Percentiles rank a stretch among this genome's conserved stretches.
Evolutionary conservation across 1,140 invertebrate species (phyloP).

Genomic region (Nylanderia fulva): DNA sequence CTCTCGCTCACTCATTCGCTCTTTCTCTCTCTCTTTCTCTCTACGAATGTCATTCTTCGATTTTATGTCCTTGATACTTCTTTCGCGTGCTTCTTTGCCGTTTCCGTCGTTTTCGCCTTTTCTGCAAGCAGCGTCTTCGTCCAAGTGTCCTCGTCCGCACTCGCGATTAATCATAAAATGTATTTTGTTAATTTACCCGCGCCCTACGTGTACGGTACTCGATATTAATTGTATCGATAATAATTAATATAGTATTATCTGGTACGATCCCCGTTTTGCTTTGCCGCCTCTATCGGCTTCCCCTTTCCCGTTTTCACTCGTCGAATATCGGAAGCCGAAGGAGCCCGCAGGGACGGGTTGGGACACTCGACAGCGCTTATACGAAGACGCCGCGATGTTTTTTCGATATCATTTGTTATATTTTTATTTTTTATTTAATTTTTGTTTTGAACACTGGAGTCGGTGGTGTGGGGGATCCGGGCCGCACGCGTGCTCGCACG

Average conservation of each 20-base stretch:
- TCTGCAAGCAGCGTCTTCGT: slow-evolving; percentile 53
- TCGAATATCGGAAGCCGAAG: not conserved
- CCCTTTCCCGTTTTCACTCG: slow-evolving; percentile 56
- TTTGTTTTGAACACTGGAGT: slow-evolving; percentile 84
- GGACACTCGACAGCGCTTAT: slow-evolving; percentile 52
- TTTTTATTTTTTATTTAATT: slow-evolving; percentile 45
- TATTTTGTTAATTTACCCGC: slow-evolving; percentile 72
- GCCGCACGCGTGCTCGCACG: slow-evolving; percentile 52
- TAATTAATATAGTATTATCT: slow-evolving; percentile 82
- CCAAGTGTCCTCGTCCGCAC: slow-evolving; percentile 61
- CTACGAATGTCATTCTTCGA: not conserved
- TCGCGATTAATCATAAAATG: slow-evolving; percentile 67
- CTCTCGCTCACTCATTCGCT: not conserved
- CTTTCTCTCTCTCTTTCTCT: slow-evolving; percentile 1
- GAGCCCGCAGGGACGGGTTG: slow-evolving; percentile 7
- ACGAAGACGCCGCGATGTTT: slow-evolving; percentile 48
- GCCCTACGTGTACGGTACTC: slow-evolving; percentile 68
- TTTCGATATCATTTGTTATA: slow-evolving; percentile 34
- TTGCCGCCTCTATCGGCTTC: slow-evolving; percentile 72
- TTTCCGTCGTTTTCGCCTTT: slow-evolving; percentile 53
- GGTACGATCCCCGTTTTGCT: slow-evolving; percentile 79
- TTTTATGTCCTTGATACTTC: slow-evolving; percentile 21
- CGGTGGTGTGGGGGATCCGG: slow-evolving; percentile 83
- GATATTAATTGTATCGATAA: slow-evolving; percentile 82
- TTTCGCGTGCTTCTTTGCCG: slow-evolving; percentile 19